Percentiles rank a stretch among this genome's conserved stretches.
Evolutionary conservation across 2,888 invertebrate species (phyloP).

Genomic region (Chaetoderma sp.): DNA sequence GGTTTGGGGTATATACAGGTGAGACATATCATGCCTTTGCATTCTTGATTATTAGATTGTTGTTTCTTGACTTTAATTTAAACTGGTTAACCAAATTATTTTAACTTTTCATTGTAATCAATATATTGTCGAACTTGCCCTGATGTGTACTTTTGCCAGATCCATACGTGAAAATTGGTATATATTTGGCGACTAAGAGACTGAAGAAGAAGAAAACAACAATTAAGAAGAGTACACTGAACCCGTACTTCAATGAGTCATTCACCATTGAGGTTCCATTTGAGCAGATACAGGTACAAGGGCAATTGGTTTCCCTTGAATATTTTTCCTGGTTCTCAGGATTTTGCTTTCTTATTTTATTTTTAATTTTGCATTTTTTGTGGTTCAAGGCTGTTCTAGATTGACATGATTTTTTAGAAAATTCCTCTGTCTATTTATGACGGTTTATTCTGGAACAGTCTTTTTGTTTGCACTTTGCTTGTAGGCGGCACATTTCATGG

Average conservation of each 20-base stretch:
- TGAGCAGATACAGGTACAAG: conserved; percentile 97
- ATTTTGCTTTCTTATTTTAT: neutral
- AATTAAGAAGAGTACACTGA: conserved; percentile 99
- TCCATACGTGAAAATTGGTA: conserved; percentile 99
- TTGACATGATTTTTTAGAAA: too few species aligned
- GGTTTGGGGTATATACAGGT: too few species aligned
- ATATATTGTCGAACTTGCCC: neutral
- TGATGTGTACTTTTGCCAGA: conserved; percentile 74
- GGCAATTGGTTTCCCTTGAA: neutral
- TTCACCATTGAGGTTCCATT: conserved; percentile 99
- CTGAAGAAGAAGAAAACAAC: conserved; percentile 99
- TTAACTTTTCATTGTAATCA: neutral
- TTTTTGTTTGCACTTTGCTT: too few species aligned
- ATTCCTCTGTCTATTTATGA: too few species aligned
- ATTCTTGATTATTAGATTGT: too few species aligned
- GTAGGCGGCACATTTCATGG: too few species aligned
- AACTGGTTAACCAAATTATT: neutral
- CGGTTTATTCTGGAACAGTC: too few species aligned
- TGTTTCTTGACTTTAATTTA: too few species aligned
- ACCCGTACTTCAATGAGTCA: conserved; percentile 99
- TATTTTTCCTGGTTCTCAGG: neutral
- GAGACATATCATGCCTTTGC: too few species aligned
- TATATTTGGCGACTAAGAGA: conserved; percentile 99
- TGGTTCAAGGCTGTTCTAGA: too few species aligned
- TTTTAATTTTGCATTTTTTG: conserved; percentile 16